phyloP scores from a whole-genome alignment of 2,113 vertebrate species.

The Epinephelus cyanopodus region DNA sequence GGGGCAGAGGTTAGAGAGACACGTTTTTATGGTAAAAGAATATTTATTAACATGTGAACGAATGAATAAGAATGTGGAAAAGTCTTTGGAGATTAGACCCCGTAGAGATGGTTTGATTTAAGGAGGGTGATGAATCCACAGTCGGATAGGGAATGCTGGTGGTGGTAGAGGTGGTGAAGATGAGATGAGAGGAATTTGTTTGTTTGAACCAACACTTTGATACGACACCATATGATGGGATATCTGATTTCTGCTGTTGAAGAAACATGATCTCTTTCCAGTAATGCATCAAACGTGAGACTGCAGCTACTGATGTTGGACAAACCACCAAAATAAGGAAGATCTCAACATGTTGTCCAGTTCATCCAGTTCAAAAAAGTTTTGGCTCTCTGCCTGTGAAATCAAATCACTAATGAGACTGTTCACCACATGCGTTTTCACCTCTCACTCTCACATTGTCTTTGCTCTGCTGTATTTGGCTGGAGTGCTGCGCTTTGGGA shows the following conservation, averaged over 20 bases:
- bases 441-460: slow-evolving; percentile 65
- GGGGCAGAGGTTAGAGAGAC: too few species aligned
- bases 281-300: not conserved
- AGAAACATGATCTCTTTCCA: not conserved
- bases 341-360: not conserved
- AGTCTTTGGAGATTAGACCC: too few species aligned
- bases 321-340: not conserved
- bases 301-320: not conserved
- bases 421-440: slow-evolving; percentile 27
- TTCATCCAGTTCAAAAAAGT: not conserved
- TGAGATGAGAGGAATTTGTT: too few species aligned
- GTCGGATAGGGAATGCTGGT: too few species aligned
- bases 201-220: too few species aligned
- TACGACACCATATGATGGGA: not conserved
- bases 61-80: too few species aligned
- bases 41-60: too few species aligned
- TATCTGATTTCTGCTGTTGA: too few species aligned
- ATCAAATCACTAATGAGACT: slow-evolving; percentile 13
- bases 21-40: too few species aligned
- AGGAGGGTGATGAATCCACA: too few species aligned
- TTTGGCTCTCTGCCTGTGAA: not conserved
- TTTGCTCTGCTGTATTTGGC: slow-evolving; percentile 71
- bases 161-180: too few species aligned
- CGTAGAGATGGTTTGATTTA: too few species aligned
- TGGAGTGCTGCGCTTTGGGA: slow-evolving; percentile 36